Evolutionary conservation across 2,113 vertebrate genomes (phyloP).

Genomic region (Aldabrachelys gigantea): DNA sequence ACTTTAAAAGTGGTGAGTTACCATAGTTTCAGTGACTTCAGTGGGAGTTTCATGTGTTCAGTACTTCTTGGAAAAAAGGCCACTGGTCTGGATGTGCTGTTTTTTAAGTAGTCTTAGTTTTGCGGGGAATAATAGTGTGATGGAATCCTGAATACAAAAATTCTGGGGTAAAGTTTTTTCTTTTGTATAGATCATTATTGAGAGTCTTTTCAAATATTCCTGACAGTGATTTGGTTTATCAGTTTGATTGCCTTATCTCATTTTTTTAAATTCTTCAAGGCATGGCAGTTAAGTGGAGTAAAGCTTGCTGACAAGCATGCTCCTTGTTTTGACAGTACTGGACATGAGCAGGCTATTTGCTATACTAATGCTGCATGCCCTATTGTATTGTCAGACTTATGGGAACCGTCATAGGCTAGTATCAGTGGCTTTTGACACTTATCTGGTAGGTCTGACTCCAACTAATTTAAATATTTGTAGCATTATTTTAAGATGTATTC

Average conservation of each 20-base stretch:
- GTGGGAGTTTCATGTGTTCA: neutral
- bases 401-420: neutral
- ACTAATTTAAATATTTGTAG: neutral
- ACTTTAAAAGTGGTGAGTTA: neutral
- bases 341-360: neutral
- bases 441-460: neutral
- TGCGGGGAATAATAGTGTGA: neutral
- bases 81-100: rapidly evolving
- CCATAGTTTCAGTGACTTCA: neutral
- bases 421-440: neutral
- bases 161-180: neutral
- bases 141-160: neutral
- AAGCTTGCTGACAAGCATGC: neutral
- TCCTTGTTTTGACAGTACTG: neutral
- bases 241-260: neutral
- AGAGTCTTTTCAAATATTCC: neutral
- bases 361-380: neutral
- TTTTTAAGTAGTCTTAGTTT: neutral
- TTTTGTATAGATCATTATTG: neutral
- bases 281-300: neutral
- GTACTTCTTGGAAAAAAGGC: neutral
- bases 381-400: neutral
- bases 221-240: neutral
- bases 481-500: neutral
- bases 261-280: neutral